phyloP scores from a whole-genome alignment of 2,113 vertebrate genomes.

The Eurystomus gularis region DNA sequence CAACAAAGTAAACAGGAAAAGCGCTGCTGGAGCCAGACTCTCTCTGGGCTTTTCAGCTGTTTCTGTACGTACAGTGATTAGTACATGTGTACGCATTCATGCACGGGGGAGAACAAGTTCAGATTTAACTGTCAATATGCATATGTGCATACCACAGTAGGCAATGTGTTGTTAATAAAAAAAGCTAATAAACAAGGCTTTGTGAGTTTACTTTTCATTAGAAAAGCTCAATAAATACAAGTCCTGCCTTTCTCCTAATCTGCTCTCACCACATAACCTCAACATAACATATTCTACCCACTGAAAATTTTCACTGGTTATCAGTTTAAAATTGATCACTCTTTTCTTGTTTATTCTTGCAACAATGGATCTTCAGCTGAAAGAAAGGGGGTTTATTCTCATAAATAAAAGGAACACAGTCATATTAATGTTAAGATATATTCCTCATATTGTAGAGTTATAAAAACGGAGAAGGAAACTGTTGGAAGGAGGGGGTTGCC shows the following conservation, averaged over 20 bases:
- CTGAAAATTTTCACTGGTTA: not conserved
- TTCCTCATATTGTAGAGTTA: not conserved
- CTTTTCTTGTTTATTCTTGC: constrained; percentile 19
- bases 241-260: not conserved
- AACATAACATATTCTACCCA: not conserved
- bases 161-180: not conserved
- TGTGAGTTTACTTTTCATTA: constrained; percentile 14
- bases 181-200: not conserved
- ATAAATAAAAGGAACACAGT: not conserved
- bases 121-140: not conserved
- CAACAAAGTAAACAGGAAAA: constrained; percentile 1
- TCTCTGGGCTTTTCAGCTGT: not conserved
- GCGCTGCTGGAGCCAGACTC: not conserved
- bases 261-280: not conserved
- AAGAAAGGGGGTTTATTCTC: not conserved
- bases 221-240: constrained; percentile 25
- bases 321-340: constrained; percentile 47
- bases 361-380: not conserved
- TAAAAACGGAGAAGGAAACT: not conserved
- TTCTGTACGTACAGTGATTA: not conserved
- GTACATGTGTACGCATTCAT: not conserved
- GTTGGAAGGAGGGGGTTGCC: not conserved
- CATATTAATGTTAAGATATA: not conserved
- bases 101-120: not conserved
- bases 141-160: not conserved